Percentiles rank a stretch among this genome's conserved stretches.
Evolutionary conservation across 2,113 vertebrate genomes (phyloP).

Genomic region (Chloebia gouldiae): DNA sequence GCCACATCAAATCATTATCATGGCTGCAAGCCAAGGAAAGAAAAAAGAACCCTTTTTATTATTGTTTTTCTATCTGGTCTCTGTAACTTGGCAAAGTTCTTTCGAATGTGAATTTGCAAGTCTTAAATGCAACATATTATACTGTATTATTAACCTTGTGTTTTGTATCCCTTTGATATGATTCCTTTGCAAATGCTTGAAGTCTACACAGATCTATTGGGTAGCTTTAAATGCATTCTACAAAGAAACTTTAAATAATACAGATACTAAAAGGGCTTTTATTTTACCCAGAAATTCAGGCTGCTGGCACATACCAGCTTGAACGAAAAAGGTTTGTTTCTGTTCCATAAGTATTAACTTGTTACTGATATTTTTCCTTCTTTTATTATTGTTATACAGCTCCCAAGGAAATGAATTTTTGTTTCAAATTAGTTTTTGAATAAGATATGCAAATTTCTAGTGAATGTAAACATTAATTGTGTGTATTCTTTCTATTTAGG

Average conservation of each 20-base stretch:
- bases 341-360: neutral
- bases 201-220: slow-evolving; percentile 21
- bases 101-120: slow-evolving; percentile 47
- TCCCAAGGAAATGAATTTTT: neutral
- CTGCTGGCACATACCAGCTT: neutral
- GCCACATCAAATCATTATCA: slow-evolving; percentile 1
- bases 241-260: slow-evolving; percentile 63
- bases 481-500: slow-evolving; percentile 72
- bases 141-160: slow-evolving; percentile 62
- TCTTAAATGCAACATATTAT: slow-evolving; percentile 46
- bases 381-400: neutral
- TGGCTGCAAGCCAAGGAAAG: slow-evolving; percentile 16
- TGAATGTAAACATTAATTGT: slow-evolving; percentile 13
- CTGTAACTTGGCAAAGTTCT: slow-evolving; percentile 1
- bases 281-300: neutral
- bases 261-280: neutral
- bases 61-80: slow-evolving; percentile 18
- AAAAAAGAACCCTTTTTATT: slow-evolving; percentile 40
- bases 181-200: slow-evolving; percentile 50
- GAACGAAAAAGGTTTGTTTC: slow-evolving; percentile 14
- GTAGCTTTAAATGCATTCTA: slow-evolving; percentile 48
- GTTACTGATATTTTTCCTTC: neutral
- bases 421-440: neutral
- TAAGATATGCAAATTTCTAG: neutral
- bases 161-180: slow-evolving; percentile 63